Base-by-base conservation (phyloP, 2,797 vertebrate genomes). In the Stomatorhinus walkeri region DNA sequence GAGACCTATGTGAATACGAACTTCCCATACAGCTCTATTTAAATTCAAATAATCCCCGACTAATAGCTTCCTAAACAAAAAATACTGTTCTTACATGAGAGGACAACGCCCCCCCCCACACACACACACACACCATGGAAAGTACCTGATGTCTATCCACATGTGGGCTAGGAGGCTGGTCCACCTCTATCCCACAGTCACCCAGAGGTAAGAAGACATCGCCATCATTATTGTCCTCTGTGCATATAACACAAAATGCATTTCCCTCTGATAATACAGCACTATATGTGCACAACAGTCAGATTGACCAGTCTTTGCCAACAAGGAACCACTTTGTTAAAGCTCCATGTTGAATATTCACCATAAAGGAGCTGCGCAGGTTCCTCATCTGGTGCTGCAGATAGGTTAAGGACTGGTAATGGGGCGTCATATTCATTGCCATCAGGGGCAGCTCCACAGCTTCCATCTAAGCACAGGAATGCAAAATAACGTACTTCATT, bases 101-200 rank as follows among this genome's bases (percentile, higher is more conserved):
- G 28, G 12, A 46, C 19, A 54, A 56, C 7, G 43, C 2, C 36
- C 7, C 1, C 3, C 49, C 48, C 14, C 51, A n/a, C n/a, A n/a
- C 16, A 6, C n/a, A 59, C 19, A 36, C 5, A 88, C 36, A 83
- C 59, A 49, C 16, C 48, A 89, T 49, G 24, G 0, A 32, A 54
- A 81, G 4, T 87, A 96, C 97, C 96, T 95, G 94, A 64, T 96
- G 95, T 0, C 91, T 92, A 49, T 94, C 91, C 0, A 96, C 0
- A 2, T 92, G 94, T 2, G 96, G 93, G 0, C 81, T 88, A 0
- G 88, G 59, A 0, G 59, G 90, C 64, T 40, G 89, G 9, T 94
- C 95, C 76, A 89, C 79, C 0, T 94, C 92, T 9, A 91, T 91
- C 52, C 90, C 93, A 0, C 89, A 76, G 72, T 90, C 93, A 2